A percentile compares a stretch with the other conserved stretches of the same genome.
Conservation (phyloP, 1,140 invertebrate species). For the Phymorhynchus buccinoides region DNA sequence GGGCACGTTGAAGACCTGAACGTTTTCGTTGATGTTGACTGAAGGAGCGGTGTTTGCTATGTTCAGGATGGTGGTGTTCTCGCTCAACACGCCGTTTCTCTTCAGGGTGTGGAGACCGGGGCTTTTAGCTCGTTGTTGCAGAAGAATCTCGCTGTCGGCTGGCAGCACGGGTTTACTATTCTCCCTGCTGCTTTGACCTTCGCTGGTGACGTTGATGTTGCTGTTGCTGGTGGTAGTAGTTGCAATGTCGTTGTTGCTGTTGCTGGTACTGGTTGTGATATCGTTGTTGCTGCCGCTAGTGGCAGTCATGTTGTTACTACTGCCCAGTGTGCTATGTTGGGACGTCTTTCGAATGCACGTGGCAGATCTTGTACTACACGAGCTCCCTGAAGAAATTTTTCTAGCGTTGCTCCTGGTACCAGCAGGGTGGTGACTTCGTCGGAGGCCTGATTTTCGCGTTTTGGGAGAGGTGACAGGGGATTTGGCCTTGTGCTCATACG, state of each 20-base stretch:
- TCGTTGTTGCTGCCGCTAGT: not conserved
- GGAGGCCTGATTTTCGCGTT: not conserved
- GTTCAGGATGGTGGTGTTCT: not conserved
- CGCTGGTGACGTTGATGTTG: not conserved
- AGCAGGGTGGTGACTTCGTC: not conserved
- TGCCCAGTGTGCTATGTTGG: not conserved
- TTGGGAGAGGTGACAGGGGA: not conserved
- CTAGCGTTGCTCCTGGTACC: not conserved
- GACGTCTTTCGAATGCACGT: not conserved
- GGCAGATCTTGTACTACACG: not conserved
- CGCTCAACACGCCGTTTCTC: not conserved
- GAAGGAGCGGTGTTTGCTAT: too few species aligned
- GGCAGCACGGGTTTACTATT: too few species aligned
- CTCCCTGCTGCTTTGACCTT: not conserved
- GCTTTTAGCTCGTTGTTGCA: not conserved
- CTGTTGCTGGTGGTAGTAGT: not conserved
- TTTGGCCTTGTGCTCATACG: not conserved
- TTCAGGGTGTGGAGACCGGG: not conserved
- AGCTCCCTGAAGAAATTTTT: not conserved
- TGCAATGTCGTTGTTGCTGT: not conserved
- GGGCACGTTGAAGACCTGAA: not conserved
- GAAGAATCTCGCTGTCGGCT: not conserved
- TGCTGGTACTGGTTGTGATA: not conserved
- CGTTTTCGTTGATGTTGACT: not conserved
- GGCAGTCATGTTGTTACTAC: too few species aligned